phyloP scores from a whole-genome alignment of 2,888 invertebrate species.

The Siphlonurus alternatus region DNA sequence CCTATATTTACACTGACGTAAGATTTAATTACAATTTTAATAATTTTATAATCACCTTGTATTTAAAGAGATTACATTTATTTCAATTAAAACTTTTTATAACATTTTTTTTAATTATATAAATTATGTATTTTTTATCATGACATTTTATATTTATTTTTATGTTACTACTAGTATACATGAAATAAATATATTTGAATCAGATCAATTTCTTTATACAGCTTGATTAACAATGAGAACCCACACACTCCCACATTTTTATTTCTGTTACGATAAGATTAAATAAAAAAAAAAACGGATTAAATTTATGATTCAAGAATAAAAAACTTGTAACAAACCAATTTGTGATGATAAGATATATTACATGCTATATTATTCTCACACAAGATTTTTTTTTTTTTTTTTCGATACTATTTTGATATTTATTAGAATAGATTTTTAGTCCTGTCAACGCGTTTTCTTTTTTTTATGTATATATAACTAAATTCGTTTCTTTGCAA shows the following conservation, averaged over 20 bases:
- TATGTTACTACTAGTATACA: not conserved
- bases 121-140: not conserved
- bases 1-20: too few relatives aligned
- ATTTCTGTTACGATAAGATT: not conserved
- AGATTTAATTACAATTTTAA: too few relatives aligned
- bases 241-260: not conserved
- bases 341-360: not conserved
- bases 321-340: not conserved
- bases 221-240: not conserved
- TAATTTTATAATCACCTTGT: too few relatives aligned
- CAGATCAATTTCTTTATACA: not conserved
- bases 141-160: not conserved
- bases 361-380: not conserved
- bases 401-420: too few relatives aligned
- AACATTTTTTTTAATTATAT: not conserved
- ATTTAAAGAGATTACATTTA: too few relatives aligned
- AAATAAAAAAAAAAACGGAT: not conserved
- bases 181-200: not conserved
- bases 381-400: too few relatives aligned
- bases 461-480: not conserved
- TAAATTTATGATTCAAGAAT: not conserved
- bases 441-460: too few relatives aligned
- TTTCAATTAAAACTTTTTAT: too few relatives aligned
- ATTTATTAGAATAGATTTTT: not conserved
- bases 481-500: not conserved